These are phyloP conservation scores for Pogonocichla stellata DNA, from an alignment of 2,113 vertebrate species.

Conservation along the genomic window DNA sequence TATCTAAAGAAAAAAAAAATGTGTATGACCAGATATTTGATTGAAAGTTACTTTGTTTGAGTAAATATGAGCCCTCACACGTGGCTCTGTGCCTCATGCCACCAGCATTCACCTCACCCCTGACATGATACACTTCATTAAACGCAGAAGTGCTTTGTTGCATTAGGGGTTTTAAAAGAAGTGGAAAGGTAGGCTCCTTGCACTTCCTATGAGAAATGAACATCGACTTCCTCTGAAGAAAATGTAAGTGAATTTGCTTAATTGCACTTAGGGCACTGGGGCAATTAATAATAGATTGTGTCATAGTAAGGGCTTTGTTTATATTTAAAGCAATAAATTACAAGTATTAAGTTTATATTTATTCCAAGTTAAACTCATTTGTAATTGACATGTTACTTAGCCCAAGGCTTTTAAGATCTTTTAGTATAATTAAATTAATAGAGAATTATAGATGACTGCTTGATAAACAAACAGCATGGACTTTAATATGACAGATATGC, in stretches of 20 bases:
- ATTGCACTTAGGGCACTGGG: constrained; percentile 83
- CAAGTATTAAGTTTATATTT: constrained; percentile 95
- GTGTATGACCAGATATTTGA: neutral
- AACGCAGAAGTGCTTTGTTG: constrained; percentile 66
- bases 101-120: neutral
- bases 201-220: constrained; percentile 85
- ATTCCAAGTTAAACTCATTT: constrained; percentile 94
- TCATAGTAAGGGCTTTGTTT: constrained; percentile 84
- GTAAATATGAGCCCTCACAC: neutral
- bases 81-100: neutral
- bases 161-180: constrained; percentile 34
- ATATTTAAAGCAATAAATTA: constrained; percentile 93
- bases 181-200: constrained; percentile 40
- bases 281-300: constrained; percentile 96
- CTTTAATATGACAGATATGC: constrained; percentile 90
- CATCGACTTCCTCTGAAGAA: constrained; percentile 84
- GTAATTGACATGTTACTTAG: constrained; percentile 98
- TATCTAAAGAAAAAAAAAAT: constrained; percentile 21
- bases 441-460: constrained; percentile 92
- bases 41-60: neutral
- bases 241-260: constrained; percentile 89
- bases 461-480: constrained; percentile 91
- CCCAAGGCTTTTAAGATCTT: constrained; percentile 94
- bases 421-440: constrained; percentile 97
- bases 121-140: constrained; percentile 32